Percentiles rank a stretch among this genome's conserved stretches.
phyloP scores from a whole-genome alignment of 1,140 invertebrate species.

The Orchestia grillus region DNA sequence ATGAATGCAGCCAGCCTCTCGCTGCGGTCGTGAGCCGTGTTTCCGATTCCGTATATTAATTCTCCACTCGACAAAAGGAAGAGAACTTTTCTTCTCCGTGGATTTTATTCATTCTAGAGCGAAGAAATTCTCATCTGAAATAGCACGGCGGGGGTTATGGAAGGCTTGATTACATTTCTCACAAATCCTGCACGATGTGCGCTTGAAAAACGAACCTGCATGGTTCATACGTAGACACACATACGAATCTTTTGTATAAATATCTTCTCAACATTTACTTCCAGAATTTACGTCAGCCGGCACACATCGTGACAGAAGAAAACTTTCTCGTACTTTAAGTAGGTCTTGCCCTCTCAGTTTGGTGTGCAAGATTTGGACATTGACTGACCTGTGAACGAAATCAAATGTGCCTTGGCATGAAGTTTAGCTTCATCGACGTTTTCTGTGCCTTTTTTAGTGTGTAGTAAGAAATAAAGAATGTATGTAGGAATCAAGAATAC shows the following conservation, averaged over 20 bases:
- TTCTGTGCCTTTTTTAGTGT: not conserved
- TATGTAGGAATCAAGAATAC: too few relatives aligned
- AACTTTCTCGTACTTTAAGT: too few relatives aligned
- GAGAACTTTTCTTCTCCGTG: not conserved
- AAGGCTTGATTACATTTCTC: not conserved
- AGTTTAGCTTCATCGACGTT: not conserved
- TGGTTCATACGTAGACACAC: too few relatives aligned
- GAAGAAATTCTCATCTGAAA: not conserved
- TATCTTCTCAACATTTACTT: too few relatives aligned
- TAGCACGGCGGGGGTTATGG: not conserved
- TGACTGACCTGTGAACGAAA: not conserved
- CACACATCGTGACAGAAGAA: not conserved
- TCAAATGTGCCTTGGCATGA: not conserved
- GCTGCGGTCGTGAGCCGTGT: not conserved
- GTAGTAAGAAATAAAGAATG: too few relatives aligned
- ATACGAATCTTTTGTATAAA: too few relatives aligned
- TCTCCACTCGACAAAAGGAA: not conserved
- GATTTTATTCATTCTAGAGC: not conserved
- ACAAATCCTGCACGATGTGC: not conserved
- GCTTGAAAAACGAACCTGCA: not conserved
- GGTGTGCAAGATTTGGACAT: not conserved
- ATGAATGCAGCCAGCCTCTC: not conserved
- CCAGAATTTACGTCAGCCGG: not conserved
- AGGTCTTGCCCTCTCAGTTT: too few relatives aligned
- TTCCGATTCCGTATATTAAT: not conserved